A percentile compares a stretch with the other conserved stretches of the same genome.
phyloP scores from a whole-genome alignment of 1,140 invertebrate species.

The Bombus consobrinus region DNA sequence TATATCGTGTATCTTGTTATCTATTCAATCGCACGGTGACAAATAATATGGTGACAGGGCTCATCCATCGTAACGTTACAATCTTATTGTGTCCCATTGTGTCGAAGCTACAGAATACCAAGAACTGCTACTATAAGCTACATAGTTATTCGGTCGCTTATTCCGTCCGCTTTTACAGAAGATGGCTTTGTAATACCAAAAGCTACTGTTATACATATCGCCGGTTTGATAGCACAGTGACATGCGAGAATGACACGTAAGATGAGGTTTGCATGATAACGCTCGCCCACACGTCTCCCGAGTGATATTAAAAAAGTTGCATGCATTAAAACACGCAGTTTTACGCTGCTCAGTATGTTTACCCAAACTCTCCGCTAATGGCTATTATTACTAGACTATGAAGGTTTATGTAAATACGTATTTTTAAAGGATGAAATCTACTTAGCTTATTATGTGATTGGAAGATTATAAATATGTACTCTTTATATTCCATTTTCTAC shows the following conservation, averaged over 20 bases:
- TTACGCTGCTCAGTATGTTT: not conserved
- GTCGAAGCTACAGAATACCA: slow-evolving; percentile 6
- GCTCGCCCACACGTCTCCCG: too few relatives aligned
- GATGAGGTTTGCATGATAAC: not conserved
- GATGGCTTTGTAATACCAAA: slow-evolving; percentile 40
- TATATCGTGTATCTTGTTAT: slow-evolving; percentile 25
- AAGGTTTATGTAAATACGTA: not conserved
- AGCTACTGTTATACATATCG: slow-evolving; percentile 11
- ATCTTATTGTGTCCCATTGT: slow-evolving; percentile 45
- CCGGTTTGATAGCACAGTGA: not conserved
- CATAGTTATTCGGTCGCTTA: slow-evolving; percentile 42
- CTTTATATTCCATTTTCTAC: not conserved
- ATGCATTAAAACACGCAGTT: not conserved
- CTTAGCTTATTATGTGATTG: not conserved
- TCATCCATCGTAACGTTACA: slow-evolving; percentile 45
- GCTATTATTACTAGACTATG: not conserved
- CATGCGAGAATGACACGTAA: not conserved
- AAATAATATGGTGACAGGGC: slow-evolving; percentile 53
- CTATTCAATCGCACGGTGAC: slow-evolving; percentile 43
- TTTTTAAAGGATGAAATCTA: not conserved
- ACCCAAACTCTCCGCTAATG: not conserved
- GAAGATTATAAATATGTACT: not conserved
- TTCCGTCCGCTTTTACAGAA: slow-evolving; percentile 12
- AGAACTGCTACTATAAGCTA: not conserved
- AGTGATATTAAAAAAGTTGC: not conserved